A percentile compares a stretch with the other conserved stretches of the same genome.
These are phyloP conservation scores for Drosophila parthenogenetica DNA, from an alignment of 2,888 invertebrate species.

Conservation along the genomic window DNA sequence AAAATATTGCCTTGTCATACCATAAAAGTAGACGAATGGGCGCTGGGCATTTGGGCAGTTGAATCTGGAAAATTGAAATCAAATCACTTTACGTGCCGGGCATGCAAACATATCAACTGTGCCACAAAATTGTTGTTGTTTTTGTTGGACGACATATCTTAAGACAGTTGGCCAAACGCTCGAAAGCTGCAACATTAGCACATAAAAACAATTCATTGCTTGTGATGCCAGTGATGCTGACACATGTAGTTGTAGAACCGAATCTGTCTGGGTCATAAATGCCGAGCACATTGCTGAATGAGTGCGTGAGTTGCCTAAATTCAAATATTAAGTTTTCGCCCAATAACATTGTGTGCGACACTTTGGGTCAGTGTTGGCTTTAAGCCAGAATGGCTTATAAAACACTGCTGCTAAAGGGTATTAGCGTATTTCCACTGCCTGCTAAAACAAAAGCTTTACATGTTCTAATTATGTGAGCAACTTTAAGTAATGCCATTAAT, in stretches of 20 bases:
- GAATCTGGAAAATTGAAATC: constrained; percentile 82
- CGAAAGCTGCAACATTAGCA: constrained; percentile 66
- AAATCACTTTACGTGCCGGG: constrained; percentile 82
- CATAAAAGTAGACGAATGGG: constrained; percentile 65
- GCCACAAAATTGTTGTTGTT: no score
- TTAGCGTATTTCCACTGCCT: not conserved
- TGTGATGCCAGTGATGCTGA: constrained; percentile 70
- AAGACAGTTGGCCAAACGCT: constrained; percentile 16
- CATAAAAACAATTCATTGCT: constrained; percentile 80
- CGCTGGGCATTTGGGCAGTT: constrained; percentile 58
- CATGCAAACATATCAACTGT: constrained; percentile 66
- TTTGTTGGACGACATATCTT: constrained; percentile 6
- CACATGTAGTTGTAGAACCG: constrained; percentile 61
- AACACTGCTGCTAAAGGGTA: not conserved
- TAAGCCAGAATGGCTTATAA: no score
- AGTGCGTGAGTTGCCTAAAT: constrained; percentile 67
- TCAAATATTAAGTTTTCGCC: constrained; percentile 33
- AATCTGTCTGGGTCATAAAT: constrained; percentile 53
- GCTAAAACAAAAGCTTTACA: not conserved
- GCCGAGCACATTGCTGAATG: constrained; percentile 33
- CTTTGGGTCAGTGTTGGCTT: constrained; percentile 27
- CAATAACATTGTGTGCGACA: constrained; percentile 19
- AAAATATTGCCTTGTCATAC: constrained; percentile 60
- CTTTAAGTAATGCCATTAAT: constrained; percentile 23
- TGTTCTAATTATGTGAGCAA: not conserved